phyloP scores from a whole-genome alignment of 2,113 vertebrate genomes.

The Pithys albifrons region DNA sequence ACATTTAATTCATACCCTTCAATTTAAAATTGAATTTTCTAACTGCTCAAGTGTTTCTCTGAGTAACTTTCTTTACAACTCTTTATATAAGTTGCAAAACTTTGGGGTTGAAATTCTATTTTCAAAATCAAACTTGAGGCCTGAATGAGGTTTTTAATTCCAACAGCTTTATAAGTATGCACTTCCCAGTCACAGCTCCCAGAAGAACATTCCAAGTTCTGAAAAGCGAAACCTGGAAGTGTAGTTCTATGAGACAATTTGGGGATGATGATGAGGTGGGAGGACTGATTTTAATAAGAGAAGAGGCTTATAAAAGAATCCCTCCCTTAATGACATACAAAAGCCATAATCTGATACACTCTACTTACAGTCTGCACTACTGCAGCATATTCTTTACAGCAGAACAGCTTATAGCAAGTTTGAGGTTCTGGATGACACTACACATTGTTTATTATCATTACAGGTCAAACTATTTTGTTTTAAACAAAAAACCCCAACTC shows the following conservation, averaged over 20 bases:
- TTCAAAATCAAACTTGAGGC: background rate
- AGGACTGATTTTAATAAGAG: slow-evolving; percentile 11
- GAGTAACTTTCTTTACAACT: background rate
- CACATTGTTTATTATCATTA: background rate
- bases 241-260: background rate
- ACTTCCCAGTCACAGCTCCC: background rate
- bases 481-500: background rate
- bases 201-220: background rate
- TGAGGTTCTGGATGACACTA: background rate
- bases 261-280: background rate
- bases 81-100: background rate
- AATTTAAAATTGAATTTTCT: slow-evolving; percentile 36
- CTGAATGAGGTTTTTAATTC: background rate
- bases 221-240: background rate
- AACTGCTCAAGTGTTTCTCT: background rate
- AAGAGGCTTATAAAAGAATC: background rate
- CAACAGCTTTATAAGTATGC: background rate
- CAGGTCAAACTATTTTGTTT: background rate
- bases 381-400: background rate
- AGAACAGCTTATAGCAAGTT: background rate
- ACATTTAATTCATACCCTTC: background rate
- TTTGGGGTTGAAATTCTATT: background rate
- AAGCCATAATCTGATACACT: background rate
- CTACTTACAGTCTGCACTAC: background rate
- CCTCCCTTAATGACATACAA: background rate